A percentile compares a stretch with the other conserved stretches of the same genome.
These are phyloP conservation scores for Pogonognathellus flavescens DNA, from an alignment of 1,140 invertebrate genomes.

Conservation along the genomic window DNA sequence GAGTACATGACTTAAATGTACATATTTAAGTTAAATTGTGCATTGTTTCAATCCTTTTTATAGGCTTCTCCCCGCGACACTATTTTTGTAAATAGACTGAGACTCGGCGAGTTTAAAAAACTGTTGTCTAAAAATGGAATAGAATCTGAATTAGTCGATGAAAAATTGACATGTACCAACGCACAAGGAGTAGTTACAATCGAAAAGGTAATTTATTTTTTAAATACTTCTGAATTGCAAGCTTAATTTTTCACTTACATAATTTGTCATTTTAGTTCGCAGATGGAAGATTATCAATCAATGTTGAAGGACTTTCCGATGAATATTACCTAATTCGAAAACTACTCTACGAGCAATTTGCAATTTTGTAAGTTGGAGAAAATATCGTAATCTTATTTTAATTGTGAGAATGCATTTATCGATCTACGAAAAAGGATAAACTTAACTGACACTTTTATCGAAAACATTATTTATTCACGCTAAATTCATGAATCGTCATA, in stretches of 20 bases:
- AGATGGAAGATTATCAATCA: constrained; percentile 91
- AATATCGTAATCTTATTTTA: too few species aligned
- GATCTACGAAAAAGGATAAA: background rate
- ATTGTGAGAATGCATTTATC: background rate
- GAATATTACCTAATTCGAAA: constrained; percentile 96
- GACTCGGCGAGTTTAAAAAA: constrained; percentile 96
- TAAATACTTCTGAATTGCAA: too few species aligned
- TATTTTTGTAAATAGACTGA: constrained; percentile 94
- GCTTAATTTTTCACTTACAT: too few species aligned
- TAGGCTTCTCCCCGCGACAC: constrained; percentile 80
- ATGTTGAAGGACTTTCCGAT: constrained; percentile 94
- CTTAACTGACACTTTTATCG: background rate
- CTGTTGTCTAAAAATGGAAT: constrained; percentile 89
- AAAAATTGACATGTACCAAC: constrained; percentile 93
- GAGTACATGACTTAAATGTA: too few species aligned
- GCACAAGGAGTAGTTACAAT: constrained; percentile 92
- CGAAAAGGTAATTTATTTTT: constrained; percentile 73
- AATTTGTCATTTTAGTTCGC: constrained; percentile 68
- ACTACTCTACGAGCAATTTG: constrained; percentile 96
- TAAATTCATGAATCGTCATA: too few species aligned
- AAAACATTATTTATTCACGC: too few species aligned
- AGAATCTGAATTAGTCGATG: constrained; percentile 91
- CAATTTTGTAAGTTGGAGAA: constrained; percentile 83
- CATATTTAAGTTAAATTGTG: background rate
- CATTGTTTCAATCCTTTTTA: background rate